phyloP scores from a whole-genome alignment of 92 coral and sea anemone species.

The Porites rus region DNA sequence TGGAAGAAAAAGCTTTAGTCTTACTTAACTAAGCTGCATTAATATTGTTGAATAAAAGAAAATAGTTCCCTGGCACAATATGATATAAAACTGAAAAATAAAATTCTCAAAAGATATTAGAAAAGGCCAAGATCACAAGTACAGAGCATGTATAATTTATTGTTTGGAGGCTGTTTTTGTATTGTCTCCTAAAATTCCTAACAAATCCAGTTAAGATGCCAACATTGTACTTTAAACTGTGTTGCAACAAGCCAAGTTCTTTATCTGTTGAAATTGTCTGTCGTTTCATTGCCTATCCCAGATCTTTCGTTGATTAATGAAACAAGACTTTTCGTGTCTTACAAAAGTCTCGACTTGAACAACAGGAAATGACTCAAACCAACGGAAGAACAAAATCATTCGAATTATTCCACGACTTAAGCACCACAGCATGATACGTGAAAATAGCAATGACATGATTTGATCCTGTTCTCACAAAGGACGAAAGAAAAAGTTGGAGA shows the following conservation, averaged over 20 bases:
- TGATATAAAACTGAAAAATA: neutral
- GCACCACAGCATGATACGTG: conserved; percentile 1
- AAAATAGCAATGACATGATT: neutral
- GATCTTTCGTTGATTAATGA: no score
- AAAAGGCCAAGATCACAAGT: conserved; percentile 5
- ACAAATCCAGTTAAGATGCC: neutral
- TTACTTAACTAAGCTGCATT: no score
- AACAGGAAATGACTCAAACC: conserved; percentile 46
- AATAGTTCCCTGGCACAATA: neutral
- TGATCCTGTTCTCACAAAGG: neutral
- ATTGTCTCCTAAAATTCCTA: neutral
- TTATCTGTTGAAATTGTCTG: neutral
- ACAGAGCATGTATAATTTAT: neutral
- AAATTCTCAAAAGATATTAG: neutral
- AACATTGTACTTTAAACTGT: conserved; percentile 11
- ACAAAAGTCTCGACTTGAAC: conserved; percentile 17
- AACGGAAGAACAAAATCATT: conserved; percentile 1
- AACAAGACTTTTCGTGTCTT: conserved; percentile 44
- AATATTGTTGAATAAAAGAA: no score
- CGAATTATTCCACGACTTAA: neutral
- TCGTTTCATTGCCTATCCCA: neutral
- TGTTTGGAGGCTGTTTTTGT: neutral
- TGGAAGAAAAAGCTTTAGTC: no score
- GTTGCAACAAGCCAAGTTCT: conserved; percentile 11
- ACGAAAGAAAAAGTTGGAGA: conserved; percentile 1